These are phyloP conservation scores for Brachypodius melanocephalos DNA, from an alignment of 2,113 vertebrate species.

Conservation along the genomic window DNA sequence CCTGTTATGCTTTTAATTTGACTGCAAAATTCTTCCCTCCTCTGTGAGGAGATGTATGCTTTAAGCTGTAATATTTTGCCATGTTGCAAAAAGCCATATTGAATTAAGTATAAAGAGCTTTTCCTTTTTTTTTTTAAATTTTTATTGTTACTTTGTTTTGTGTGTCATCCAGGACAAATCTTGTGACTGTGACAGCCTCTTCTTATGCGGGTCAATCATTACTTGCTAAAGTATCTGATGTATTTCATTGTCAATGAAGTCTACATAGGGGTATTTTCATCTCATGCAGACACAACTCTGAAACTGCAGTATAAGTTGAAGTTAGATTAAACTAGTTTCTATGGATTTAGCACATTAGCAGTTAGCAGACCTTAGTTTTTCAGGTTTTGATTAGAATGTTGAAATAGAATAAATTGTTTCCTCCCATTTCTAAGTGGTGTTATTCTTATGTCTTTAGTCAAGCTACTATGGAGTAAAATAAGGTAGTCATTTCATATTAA, in stretches of 20 bases:
- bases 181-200: constrained; percentile 79
- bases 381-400: constrained; percentile 46
- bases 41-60: constrained; percentile 93
- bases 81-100: constrained; percentile 92
- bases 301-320: constrained; percentile 28
- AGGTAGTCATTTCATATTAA: not conserved
- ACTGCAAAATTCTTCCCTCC: constrained; percentile 88
- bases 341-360: constrained; percentile 37
- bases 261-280: constrained; percentile 49
- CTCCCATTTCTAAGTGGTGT: not conserved
- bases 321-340: constrained; percentile 4
- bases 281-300: constrained; percentile 55
- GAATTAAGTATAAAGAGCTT: constrained; percentile 78
- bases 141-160: constrained; percentile 71
- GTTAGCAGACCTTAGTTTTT: constrained; percentile 34
- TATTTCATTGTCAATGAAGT: constrained; percentile 48
- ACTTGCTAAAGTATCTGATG: constrained; percentile 69
- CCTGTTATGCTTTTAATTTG: constrained; percentile 68
- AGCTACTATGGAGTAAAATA: not conserved
- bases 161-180: constrained; percentile 72
- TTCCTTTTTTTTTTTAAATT: constrained; percentile 19
- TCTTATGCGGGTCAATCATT: constrained; percentile 76
- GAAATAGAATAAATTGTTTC: constrained; percentile 39
- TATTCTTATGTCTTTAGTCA: not conserved
- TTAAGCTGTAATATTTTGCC: constrained; percentile 84